phyloP scores from a whole-genome alignment of 2,113 vertebrate species.

The Passer montanus region DNA sequence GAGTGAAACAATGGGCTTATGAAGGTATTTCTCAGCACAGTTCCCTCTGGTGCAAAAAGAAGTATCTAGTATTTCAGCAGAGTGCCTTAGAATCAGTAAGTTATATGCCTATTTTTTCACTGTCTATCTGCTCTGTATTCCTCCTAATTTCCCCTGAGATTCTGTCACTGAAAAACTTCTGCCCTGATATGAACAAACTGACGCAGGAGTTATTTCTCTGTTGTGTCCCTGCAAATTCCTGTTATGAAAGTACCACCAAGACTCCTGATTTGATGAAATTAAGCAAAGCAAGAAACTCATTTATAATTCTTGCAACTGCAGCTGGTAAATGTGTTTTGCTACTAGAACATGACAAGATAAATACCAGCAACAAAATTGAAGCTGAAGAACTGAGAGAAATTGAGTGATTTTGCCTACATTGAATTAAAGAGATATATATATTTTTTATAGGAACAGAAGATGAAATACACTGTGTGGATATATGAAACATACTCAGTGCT shows the following conservation, averaged over 20 bases:
- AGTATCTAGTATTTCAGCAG: not conserved
- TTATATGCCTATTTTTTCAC: not conserved
- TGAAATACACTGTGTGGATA: not conserved
- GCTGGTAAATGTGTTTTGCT: not conserved
- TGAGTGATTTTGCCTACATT: not conserved
- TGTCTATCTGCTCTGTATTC: not conserved
- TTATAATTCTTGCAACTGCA: not conserved
- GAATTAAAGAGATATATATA: not conserved
- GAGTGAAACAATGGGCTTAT: not conserved
- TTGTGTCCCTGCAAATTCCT: not conserved
- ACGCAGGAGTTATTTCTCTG: not conserved
- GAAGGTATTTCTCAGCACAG: not conserved
- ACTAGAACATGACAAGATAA: not conserved
- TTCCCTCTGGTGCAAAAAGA: not conserved
- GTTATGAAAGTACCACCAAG: not conserved
- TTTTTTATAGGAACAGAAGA: not conserved
- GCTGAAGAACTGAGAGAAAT: not conserved
- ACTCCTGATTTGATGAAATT: not conserved
- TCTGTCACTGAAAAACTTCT: not conserved
- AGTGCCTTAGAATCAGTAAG: not conserved
- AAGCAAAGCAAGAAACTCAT: not conserved
- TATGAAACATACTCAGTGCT: not conserved
- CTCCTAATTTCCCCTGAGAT: slow-evolving; percentile 42
- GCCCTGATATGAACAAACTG: not conserved
- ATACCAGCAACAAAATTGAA: not conserved